Conservation (phyloP, 2,113 vertebrate genomes). For the Ptychochromis oligacanthus region DNA sequence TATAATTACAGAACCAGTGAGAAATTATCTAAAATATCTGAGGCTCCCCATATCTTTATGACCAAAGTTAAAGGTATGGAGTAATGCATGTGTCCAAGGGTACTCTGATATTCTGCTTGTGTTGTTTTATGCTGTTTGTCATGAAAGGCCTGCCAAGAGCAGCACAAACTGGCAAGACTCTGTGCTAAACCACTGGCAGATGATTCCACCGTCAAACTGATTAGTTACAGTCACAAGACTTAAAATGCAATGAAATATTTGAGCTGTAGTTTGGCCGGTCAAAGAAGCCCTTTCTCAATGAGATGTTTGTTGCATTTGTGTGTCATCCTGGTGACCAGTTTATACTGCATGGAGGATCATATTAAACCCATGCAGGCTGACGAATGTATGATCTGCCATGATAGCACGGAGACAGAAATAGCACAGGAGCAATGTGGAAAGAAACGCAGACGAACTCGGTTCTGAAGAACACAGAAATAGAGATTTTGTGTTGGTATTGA, state of each 20-base stretch:
- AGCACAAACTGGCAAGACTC: not conserved
- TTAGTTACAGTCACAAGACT: conserved; percentile 74
- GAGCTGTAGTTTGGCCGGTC: not conserved
- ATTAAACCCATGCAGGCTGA: not conserved
- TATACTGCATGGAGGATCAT: conserved; percentile 1
- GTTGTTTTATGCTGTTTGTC: conserved; percentile 33
- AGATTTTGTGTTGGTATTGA: conserved; percentile 4
- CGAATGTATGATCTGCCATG: not conserved
- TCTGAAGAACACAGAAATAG: not conserved
- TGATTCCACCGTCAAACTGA: conserved; percentile 48
- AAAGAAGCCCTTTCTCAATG: conserved; percentile 27
- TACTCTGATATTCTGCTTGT: not conserved
- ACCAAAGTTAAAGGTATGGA: not conserved
- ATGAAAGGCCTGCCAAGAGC: conserved; percentile 15
- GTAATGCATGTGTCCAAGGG: not conserved
- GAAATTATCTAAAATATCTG: not conserved
- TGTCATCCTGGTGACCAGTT: conserved; percentile 4
- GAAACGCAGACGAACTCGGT: not conserved
- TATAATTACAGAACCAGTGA: not conserved
- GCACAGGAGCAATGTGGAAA: not conserved
- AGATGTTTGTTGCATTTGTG: conserved; percentile 12
- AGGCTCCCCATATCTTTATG: not conserved
- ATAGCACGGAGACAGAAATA: conserved; percentile 2
- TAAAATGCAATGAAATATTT: conserved; percentile 35
- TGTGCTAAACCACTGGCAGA: conserved; percentile 25